Evolutionary conservation across 2,888 invertebrate species (phyloP).

Genomic region (Apantesis nais): DNA sequence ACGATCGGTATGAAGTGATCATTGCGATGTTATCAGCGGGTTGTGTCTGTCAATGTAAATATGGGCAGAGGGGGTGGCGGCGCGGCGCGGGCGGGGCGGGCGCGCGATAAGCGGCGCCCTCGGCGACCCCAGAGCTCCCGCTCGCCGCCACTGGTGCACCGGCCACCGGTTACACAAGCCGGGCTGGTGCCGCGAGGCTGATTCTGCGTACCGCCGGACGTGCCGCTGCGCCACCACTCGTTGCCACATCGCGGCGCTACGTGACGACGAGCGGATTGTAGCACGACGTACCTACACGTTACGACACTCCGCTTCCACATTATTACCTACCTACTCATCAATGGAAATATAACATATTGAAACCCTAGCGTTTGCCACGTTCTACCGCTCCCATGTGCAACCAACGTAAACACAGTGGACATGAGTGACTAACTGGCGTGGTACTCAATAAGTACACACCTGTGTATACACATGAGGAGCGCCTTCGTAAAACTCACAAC

Average conservation of each 20-base stretch:
- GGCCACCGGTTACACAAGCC: neutral
- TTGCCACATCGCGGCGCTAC: slow-evolving; percentile 15
- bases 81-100: slow-evolving; percentile 28
- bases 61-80: slow-evolving; percentile 33
- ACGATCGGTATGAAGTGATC: slow-evolving; percentile 30
- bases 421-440: neutral
- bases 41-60: slow-evolving; percentile 48
- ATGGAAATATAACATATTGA: neutral
- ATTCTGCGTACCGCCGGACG: slow-evolving; percentile 19
- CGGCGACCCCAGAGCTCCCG: slow-evolving; percentile 60
- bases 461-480: no score
- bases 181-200: neutral
- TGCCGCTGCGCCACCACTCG: slow-evolving; percentile 15
- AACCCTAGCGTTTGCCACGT: neutral
- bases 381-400: neutral
- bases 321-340: slow-evolving; percentile 8
- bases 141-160: slow-evolving; percentile 2
- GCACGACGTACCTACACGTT: neutral
- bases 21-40: slow-evolving; percentile 47
- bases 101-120: slow-evolving; percentile 64
- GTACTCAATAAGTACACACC: neutral
- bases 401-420: neutral
- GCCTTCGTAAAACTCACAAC: neutral
- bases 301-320: slow-evolving; percentile 6
- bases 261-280: slow-evolving; percentile 4